phyloP scores from a whole-genome alignment of 1,140 invertebrate species.

The Cotesia chilonis region DNA sequence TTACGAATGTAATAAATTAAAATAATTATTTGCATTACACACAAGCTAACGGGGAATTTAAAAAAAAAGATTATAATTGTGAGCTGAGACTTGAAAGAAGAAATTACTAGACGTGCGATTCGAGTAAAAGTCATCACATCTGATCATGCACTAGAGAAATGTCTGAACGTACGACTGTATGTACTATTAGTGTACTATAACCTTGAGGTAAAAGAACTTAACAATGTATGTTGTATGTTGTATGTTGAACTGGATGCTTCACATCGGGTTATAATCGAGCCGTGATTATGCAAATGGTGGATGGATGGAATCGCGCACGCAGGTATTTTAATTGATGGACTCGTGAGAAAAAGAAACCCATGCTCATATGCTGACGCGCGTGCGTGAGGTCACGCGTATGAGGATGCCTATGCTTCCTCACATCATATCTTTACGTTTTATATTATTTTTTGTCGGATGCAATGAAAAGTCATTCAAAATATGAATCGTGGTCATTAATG shows the following conservation, averaged over 20 bases:
- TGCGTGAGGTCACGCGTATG: conserved; percentile 19
- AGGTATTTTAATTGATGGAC: conserved; percentile 41
- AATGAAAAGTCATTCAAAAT: too few relatives aligned
- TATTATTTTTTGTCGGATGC: not conserved
- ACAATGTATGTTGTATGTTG: not conserved
- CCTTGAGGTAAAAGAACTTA: conserved; percentile 11
- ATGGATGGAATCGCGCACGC: conserved; percentile 29
- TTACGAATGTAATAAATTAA: too few relatives aligned
- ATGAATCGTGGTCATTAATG: too few relatives aligned
- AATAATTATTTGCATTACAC: too few relatives aligned
- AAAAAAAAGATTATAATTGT: too few relatives aligned
- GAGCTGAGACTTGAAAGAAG: too few relatives aligned
- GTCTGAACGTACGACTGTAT: too few relatives aligned
- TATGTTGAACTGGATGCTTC: conserved; percentile 6
- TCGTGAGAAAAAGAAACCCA: conserved; percentile 36
- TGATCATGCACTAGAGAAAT: too few relatives aligned
- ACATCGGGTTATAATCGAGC: conserved; percentile 26
- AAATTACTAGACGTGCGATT: too few relatives aligned
- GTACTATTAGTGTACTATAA: not conserved
- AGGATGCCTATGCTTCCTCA: conserved; percentile 14
- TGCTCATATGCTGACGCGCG: not conserved
- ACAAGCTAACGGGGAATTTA: too few relatives aligned
- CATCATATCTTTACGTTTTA: conserved; percentile 5
- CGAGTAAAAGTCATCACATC: too few relatives aligned
- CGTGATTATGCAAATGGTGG: conserved; percentile 37